Conservation (phyloP, 2,113 vertebrate genomes). For the Geococcyx californianus region DNA sequence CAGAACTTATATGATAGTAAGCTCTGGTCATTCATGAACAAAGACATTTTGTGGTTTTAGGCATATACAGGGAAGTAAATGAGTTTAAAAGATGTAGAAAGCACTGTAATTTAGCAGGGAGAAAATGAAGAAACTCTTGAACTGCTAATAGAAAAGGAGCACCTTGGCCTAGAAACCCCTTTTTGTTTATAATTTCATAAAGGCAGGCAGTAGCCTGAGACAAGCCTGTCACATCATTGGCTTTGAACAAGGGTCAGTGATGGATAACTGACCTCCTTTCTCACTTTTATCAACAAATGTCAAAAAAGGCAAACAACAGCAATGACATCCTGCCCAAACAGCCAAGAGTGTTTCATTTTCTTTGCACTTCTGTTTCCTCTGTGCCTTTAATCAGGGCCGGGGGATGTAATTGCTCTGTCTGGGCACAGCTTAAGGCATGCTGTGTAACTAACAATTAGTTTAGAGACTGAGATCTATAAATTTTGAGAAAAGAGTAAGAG, state of each 20-base stretch:
- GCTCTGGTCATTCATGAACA: neutral
- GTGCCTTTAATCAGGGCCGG: slow-evolving; percentile 87
- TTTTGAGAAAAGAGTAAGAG: slow-evolving; percentile 79
- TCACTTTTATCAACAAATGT: slow-evolving; percentile 61
- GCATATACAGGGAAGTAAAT: neutral
- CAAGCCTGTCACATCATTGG: slow-evolving; percentile 38
- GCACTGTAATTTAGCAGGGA: neutral
- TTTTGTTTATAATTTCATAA: slow-evolving; percentile 40
- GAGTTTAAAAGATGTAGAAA: neutral
- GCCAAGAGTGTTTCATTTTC: slow-evolving; percentile 83
- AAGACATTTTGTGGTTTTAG: neutral
- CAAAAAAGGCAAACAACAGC: slow-evolving; percentile 72
- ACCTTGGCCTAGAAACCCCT: neutral
- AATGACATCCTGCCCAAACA: slow-evolving; percentile 84
- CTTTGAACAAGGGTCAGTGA: slow-evolving; percentile 53
- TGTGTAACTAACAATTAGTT: slow-evolving; percentile 83
- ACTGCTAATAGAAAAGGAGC: neutral
- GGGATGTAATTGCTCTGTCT: slow-evolving; percentile 85
- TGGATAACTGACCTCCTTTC: slow-evolving; percentile 55
- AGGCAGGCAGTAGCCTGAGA: neutral
- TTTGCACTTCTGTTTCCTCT: slow-evolving; percentile 81
- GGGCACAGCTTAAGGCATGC: slow-evolving; percentile 79
- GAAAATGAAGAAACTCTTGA: neutral
- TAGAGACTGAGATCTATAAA: slow-evolving; percentile 84
- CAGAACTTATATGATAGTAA: neutral